Conservation (phyloP, 2,113 vertebrate genomes). For the Anarrhichthys ocellatus region DNA sequence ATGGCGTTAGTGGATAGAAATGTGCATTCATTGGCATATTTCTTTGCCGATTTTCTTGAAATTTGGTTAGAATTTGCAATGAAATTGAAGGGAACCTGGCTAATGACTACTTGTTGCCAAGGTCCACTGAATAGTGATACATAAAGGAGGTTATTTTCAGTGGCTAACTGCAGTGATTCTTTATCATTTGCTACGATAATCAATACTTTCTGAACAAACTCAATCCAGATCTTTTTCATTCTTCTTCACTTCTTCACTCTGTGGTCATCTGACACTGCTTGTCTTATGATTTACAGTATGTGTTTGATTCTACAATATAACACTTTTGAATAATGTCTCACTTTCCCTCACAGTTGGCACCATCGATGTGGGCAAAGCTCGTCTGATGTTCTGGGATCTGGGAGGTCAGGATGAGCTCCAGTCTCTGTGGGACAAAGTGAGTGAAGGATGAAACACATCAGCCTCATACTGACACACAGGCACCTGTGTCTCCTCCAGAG, state of each 20-base stretch:
- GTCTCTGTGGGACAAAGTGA: conserved; percentile 98
- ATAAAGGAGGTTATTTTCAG: neutral
- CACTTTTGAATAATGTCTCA: neutral
- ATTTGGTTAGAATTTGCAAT: no score
- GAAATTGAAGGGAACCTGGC: no score
- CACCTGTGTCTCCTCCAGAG: neutral
- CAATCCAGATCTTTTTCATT: neutral
- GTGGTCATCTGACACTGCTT: neutral
- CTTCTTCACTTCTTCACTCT: neutral
- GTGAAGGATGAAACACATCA: conserved; percentile 19
- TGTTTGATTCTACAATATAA: neutral
- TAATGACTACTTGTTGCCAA: no score
- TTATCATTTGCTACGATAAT: neutral
- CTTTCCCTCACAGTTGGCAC: conserved; percentile 88
- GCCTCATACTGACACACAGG: neutral
- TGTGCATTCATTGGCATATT: no score
- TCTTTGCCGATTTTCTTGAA: no score
- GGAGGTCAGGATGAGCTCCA: conserved; percentile 97
- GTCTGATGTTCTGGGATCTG: conserved; percentile 99
- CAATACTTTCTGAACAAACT: neutral
- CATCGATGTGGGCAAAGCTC: conserved; percentile 94
- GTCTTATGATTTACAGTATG: neutral
- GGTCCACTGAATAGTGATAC: neutral
- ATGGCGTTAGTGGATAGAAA: no score
- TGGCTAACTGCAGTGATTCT: neutral